A percentile compares a stretch with the other conserved stretches of the same genome.
These are phyloP conservation scores for Fregata magnificens DNA, from an alignment of 2,113 vertebrate genomes.

Conservation along the genomic window DNA sequence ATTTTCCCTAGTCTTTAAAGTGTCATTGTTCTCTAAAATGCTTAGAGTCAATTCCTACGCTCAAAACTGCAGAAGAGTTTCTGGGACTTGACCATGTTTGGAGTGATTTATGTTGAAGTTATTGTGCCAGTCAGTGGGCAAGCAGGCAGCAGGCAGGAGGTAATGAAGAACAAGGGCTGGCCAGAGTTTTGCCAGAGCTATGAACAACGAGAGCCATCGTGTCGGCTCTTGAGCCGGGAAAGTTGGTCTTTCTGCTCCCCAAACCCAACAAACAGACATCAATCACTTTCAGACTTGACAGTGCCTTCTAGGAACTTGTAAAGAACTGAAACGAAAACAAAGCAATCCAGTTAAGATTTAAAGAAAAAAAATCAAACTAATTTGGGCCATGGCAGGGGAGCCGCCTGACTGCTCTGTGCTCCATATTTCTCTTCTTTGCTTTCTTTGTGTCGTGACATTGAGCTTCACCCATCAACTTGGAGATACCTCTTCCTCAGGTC, in stretches of 20 bases:
- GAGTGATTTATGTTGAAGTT: neutral
- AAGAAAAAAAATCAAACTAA: too few relatives aligned
- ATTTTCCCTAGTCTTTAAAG: neutral
- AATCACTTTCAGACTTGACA: neutral
- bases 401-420: neutral
- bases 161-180: neutral
- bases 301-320: neutral
- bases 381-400: neutral
- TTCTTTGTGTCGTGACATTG: neutral
- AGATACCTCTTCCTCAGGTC: neutral
- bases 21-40: neutral
- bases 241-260: neutral
- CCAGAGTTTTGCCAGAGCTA: neutral
- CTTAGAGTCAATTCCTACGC: neutral
- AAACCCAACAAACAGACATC: neutral
- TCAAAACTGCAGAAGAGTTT: neutral
- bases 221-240: neutral
- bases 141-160: neutral
- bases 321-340: neutral
- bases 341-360: neutral
- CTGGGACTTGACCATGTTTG: neutral
- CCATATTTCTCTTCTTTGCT: neutral
- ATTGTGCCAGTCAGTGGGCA: too few relatives aligned
- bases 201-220: fast-evolving
- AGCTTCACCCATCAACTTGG: neutral